phyloP scores from a whole-genome alignment of 2,888 invertebrate genomes.

The Polietes domitor region DNA sequence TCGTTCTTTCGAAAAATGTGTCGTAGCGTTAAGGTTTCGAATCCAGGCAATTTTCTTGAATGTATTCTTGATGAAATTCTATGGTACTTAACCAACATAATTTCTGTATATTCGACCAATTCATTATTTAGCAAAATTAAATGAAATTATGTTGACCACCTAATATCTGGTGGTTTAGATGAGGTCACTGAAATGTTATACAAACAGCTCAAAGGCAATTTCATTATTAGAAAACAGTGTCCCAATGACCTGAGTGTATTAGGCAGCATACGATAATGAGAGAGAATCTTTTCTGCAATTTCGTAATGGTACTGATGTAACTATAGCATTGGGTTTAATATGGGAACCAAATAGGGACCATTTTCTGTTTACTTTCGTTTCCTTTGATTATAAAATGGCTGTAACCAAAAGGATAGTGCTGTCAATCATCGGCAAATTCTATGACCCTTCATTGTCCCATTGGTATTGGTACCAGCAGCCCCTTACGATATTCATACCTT shows the following conservation, averaged over 20 bases:
- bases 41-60: constrained; percentile 25
- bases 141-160: constrained; percentile 45
- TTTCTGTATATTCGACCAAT: constrained; percentile 23
- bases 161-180: constrained; percentile 51
- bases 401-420: neutral
- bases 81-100: constrained; percentile 23
- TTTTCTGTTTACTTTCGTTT: constrained; percentile 23
- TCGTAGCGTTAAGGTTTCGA: constrained; percentile 20
- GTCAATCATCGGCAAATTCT: too few relatives aligned
- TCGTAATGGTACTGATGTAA: constrained; percentile 39
- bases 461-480: too few relatives aligned
- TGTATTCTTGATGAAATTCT: constrained; percentile 38
- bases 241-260: constrained; percentile 4
- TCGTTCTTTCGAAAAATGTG: constrained; percentile 39
- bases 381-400: neutral
- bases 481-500: too few relatives aligned
- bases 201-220: constrained; percentile 6
- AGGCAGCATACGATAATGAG: neutral
- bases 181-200: constrained; percentile 25
- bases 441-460: too few relatives aligned
- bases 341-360: constrained; percentile 35
- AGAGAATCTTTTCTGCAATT: constrained; percentile 24
- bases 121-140: neutral
- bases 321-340: constrained; percentile 31
- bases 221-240: constrained; percentile 38